These are phyloP conservation scores for Contarinia nasturtii DNA, from an alignment of 1,140 invertebrate genomes.

Conservation along the genomic window DNA sequence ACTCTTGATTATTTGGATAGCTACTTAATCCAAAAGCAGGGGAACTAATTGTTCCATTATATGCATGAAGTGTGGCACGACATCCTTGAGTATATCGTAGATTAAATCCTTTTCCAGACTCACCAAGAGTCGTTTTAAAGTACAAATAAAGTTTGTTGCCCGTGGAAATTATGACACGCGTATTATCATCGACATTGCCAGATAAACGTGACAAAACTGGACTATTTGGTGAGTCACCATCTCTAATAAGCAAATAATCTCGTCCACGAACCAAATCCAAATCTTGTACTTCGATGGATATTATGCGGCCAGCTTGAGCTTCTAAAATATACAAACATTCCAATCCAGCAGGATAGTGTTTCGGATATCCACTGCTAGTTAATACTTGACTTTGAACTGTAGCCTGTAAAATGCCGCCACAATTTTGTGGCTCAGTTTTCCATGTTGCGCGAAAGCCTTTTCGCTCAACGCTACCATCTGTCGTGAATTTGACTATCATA, in stretches of 20 bases:
- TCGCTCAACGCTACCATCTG: slow-evolving; percentile 81
- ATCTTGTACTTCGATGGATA: slow-evolving; percentile 78
- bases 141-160: slow-evolving; percentile 78
- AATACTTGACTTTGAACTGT: slow-evolving; percentile 65
- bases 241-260: slow-evolving; percentile 75
- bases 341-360: slow-evolving; percentile 78
- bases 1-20: slow-evolving; percentile 86
- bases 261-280: slow-evolving; percentile 68
- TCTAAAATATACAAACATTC: slow-evolving; percentile 86
- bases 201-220: slow-evolving; percentile 64
- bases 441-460: slow-evolving; percentile 85
- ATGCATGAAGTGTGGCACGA: slow-evolving; percentile 54
- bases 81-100: slow-evolving; percentile 79
- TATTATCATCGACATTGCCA: slow-evolving; percentile 55
- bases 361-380: slow-evolving; percentile 78
- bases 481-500: slow-evolving; percentile 93
- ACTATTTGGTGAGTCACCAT: slow-evolving; percentile 72
- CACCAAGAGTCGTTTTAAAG: slow-evolving; percentile 74
- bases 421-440: slow-evolving; percentile 82
- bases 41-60: slow-evolving; percentile 69
- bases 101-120: slow-evolving; percentile 77
- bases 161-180: slow-evolving; percentile 76
- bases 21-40: slow-evolving; percentile 66
- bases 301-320: slow-evolving; percentile 69
- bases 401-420: slow-evolving; percentile 65